phyloP scores from a whole-genome alignment of 2,888 invertebrate genomes.

The Drosophila affinis region DNA sequence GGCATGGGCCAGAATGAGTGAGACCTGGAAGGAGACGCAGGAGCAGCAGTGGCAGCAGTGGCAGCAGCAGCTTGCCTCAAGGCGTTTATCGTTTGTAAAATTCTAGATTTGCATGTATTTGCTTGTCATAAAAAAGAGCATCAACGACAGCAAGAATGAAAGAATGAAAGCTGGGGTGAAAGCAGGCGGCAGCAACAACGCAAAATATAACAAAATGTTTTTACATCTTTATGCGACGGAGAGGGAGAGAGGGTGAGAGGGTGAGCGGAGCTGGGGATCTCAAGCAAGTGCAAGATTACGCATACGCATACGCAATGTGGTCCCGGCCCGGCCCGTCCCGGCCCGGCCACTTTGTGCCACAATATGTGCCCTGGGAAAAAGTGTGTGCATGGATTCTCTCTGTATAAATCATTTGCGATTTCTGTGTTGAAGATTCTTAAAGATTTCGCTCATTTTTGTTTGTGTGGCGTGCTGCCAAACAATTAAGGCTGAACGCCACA shows the following conservation, averaged over 20 bases:
- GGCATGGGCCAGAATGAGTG: neutral
- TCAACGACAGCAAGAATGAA: conserved; percentile 6
- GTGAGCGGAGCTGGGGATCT: neutral
- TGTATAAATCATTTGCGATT: neutral
- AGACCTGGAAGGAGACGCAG: neutral
- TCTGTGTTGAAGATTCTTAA: conserved; percentile 11
- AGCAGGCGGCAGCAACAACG: conserved; percentile 1
- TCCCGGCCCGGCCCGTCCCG: conserved; percentile 58
- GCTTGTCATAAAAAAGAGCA: conserved; percentile 66
- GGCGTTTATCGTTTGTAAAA: conserved; percentile 77
- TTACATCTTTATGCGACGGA: conserved; percentile 70
- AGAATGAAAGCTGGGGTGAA: conserved; percentile 18
- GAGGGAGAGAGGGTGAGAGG: conserved; percentile 33
- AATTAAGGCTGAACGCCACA: conserved; percentile 54
- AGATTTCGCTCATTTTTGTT: neutral
- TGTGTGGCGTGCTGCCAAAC: conserved; percentile 22
- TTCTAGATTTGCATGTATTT: conserved; percentile 78
- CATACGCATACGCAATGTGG: conserved; percentile 71
- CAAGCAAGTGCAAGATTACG: conserved; percentile 62
- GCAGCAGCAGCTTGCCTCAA: conserved; percentile 71
- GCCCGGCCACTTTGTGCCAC: conserved; percentile 63
- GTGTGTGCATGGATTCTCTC: neutral
- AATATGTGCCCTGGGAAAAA: conserved; percentile 31
- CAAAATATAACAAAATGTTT: conserved; percentile 60
- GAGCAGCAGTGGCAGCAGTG: conserved; percentile 29